Evolutionary conservation across 2,888 invertebrate genomes (phyloP), one percentile per base, ranked within the genome.

Genomic region (Acanthopleura granulata): DNA sequence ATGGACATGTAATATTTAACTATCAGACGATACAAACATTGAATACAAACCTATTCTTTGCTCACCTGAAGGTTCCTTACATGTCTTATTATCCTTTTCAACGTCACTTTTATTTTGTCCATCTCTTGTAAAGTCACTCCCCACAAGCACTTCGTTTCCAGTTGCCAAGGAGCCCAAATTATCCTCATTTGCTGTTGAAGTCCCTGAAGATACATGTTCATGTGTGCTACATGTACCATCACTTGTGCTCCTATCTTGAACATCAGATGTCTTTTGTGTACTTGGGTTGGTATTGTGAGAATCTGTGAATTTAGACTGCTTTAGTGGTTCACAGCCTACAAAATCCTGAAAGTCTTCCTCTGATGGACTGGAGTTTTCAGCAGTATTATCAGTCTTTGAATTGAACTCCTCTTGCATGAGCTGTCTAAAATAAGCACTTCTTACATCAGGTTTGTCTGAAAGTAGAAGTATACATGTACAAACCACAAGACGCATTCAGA

Each of bases 361-460:
- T 22, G 51, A 27, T 61, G 40, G 40, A 25, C 62, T 50, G 72
- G 27, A 27, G 6, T 27, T 27, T 9, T 27, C 22, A 16, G 27
- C 16, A 15, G 22, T 66, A 18, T 12, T 22, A 22, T 57, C 12
- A 9, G 57, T 4, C 29, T 66, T 49, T 16, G 71, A 27, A 49
- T 49, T 49, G 18, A 81, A 77, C 74, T 87, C 84, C 75, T 87
- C 86, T 71, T 85, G 80, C 88, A 89, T 88, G 71, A 89, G 78
- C 72, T 88, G 84, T 49, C 84, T 81, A 72, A 89, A 82, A 75
- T 87, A 89, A 16, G 88, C 83, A 81, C 89, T 89, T 51, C 83
- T 78, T n/a, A 85, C 77, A 71, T 79, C 76, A 25, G 86, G 84
- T 25, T 81, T 83, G 49, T 88, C 89, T 89, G 80, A 74, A 84